These are phyloP conservation scores for Cheirogaleus major DNA, from an alignment of 2,797 vertebrate species.

Conservation along the genomic window DNA sequence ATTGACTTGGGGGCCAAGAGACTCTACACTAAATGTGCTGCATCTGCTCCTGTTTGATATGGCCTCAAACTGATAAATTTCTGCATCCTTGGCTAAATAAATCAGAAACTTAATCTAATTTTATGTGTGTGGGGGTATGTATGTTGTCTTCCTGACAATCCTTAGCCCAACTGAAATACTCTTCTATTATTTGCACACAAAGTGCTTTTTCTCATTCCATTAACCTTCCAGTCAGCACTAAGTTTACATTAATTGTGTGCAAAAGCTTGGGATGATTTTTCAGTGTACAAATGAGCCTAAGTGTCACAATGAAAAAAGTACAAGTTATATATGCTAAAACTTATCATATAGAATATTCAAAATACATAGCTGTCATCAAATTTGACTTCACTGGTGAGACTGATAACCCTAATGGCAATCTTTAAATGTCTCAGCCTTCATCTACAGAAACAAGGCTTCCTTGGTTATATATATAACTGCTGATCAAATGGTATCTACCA, in stretches of 20 bases:
- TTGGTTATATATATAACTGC: neutral
- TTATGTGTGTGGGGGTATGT: neutral
- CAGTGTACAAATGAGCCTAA: neutral
- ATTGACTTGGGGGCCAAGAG: neutral
- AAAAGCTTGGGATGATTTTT: neutral
- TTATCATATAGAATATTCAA: neutral
- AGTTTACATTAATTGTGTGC: neutral
- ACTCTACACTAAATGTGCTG: neutral
- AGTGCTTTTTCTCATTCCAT: neutral
- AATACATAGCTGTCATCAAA: neutral
- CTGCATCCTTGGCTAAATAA: neutral
- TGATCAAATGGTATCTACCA: neutral
- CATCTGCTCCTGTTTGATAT: neutral
- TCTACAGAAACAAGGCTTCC: neutral
- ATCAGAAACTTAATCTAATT: neutral
- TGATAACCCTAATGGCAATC: neutral
- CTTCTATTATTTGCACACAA: neutral
- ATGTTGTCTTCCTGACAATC: neutral
- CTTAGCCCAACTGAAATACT: neutral
- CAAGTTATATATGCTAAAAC: neutral
- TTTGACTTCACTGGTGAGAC: neutral
- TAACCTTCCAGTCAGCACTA: neutral
- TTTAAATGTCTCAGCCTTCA: neutral
- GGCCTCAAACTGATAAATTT: neutral
- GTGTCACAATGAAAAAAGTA: neutral